Conservation (phyloP, 2,888 invertebrate species). For the Erebia ligea region DNA sequence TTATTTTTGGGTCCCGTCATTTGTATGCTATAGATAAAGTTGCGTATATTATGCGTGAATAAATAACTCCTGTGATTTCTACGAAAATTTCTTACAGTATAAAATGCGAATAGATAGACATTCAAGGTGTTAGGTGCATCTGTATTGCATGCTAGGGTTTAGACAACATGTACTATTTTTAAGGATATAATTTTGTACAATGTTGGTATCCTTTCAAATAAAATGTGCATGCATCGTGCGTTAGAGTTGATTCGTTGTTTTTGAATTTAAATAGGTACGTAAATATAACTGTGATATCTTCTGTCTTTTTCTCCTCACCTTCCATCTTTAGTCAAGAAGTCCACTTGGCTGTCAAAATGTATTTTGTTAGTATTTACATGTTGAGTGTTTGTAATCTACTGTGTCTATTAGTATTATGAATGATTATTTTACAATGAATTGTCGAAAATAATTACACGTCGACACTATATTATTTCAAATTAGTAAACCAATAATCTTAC, state of each 20-base stretch:
- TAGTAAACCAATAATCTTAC: too few relatives aligned
- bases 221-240: constrained; percentile 61
- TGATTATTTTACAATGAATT: constrained; percentile 4
- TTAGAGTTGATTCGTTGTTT: constrained; percentile 38
- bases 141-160: constrained; percentile 36
- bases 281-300: constrained; percentile 37
- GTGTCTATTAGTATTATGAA: neutral
- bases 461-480: neutral
- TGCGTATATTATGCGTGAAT: neutral
- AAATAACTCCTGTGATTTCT: neutral
- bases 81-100: neutral
- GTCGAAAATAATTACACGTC: neutral
- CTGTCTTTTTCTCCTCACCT: constrained; percentile 58
- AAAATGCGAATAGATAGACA: neutral
- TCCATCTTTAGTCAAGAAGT: constrained; percentile 60
- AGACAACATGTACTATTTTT: constrained; percentile 30
- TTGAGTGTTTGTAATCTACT: constrained; percentile 39
- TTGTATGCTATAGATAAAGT: constrained; percentile 3
- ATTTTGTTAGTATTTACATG: constrained; percentile 55
- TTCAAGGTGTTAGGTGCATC: constrained; percentile 33
- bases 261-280: constrained; percentile 26
- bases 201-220: constrained; percentile 27
- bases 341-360: constrained; percentile 72
- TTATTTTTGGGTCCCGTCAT: neutral
- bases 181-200: constrained; percentile 19